Percentiles rank a stretch among this genome's conserved stretches.
These are phyloP conservation scores for Rhorus exstirpatorius DNA, from an alignment of 2,888 invertebrate species.

Conservation along the genomic window DNA sequence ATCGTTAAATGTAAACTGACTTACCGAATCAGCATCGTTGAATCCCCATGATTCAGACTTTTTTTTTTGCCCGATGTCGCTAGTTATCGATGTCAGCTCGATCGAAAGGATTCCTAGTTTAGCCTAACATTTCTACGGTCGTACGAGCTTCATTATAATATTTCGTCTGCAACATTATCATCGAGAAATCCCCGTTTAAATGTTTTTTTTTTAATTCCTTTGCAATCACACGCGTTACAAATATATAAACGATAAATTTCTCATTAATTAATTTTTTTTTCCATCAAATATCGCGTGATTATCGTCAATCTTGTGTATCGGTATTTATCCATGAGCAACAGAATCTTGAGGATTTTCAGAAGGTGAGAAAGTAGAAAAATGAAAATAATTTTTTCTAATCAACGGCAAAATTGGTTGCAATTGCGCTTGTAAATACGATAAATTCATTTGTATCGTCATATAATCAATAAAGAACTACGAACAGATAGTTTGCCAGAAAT, in stretches of 20 bases:
- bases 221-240: background rate
- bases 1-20: background rate
- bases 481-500: too few relatives aligned
- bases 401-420: too few relatives aligned
- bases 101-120: background rate
- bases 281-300: background rate
- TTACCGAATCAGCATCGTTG: constrained; percentile 6
- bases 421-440: too few relatives aligned
- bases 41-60: constrained; percentile 13
- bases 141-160: background rate
- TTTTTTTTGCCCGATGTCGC: background rate
- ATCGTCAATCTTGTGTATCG: background rate
- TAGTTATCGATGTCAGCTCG: background rate
- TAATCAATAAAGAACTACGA: too few relatives aligned
- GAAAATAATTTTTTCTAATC: too few relatives aligned
- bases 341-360: constrained; percentile 69
- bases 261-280: background rate
- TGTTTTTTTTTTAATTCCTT: background rate
- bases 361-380: constrained; percentile 68
- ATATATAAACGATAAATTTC: background rate
- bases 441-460: too few relatives aligned
- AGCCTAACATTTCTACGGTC: too few relatives aligned
- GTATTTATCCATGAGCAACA: constrained; percentile 73
- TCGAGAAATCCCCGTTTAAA: constrained; percentile 9
- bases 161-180: constrained; percentile 55